phyloP scores from a whole-genome alignment of 2,888 invertebrate genomes.

The Pristionchus arcanus region DNA sequence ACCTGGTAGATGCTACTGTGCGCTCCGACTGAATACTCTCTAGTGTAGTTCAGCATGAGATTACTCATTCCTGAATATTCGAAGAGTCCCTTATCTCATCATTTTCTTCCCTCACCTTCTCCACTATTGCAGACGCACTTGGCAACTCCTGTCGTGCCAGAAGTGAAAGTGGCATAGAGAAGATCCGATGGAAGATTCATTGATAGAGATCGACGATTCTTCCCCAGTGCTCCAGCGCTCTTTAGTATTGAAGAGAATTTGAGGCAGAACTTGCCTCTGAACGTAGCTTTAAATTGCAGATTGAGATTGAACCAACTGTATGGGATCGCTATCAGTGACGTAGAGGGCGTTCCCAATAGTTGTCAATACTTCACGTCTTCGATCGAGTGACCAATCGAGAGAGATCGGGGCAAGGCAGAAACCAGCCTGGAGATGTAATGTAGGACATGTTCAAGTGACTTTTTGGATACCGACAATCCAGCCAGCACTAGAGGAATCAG shows the following conservation, averaged over 20 bases:
- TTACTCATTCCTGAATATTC: conserved; percentile 66
- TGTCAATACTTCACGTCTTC: neutral
- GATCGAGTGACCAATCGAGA: conserved; percentile 24
- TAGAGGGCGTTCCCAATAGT: neutral
- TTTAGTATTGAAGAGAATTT: neutral
- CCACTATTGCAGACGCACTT: conserved; percentile 70
- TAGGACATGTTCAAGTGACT: neutral
- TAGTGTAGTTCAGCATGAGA: conserved; percentile 66
- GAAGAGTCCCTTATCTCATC: neutral
- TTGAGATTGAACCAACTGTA: neutral
- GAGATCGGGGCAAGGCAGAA: conserved; percentile 15
- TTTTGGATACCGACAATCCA: neutral
- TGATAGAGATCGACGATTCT: neutral
- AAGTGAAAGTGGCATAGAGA: conserved; percentile 72
- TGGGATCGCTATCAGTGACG: neutral
- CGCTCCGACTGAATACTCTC: conserved; percentile 58
- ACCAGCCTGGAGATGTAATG: neutral
- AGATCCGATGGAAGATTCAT: conserved; percentile 55
- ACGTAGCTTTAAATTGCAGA: neutral
- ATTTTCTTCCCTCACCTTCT: neutral
- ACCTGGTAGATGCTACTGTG: conserved; percentile 68
- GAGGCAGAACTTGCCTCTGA: neutral
- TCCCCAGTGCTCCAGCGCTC: neutral
- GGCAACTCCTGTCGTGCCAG: conserved; percentile 74
- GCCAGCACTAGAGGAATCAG: neutral